Evolutionary conservation across 1,140 invertebrate genomes (phyloP), one percentile per base, ranked within the genome.

Genomic region (Hylaeus volcanicus): DNA sequence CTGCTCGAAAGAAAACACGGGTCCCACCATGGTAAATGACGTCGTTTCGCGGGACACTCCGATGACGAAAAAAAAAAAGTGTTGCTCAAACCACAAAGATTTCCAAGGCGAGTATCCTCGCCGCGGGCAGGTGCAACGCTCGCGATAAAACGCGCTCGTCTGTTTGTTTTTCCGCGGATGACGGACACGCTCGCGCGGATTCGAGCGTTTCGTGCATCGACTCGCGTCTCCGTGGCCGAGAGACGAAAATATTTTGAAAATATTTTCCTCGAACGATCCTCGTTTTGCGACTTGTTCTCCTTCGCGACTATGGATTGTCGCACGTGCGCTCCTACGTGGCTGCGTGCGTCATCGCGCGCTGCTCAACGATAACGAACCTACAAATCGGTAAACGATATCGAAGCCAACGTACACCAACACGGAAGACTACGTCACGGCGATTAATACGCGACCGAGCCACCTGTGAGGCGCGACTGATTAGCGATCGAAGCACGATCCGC

Each of bases 211-310:
- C 43, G 79, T 15, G 26, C 43, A 48, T 37, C 51, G 58, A 51
- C 66, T 64, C 8, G 70, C 58, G 43, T n/a, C 70, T 48, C 37
- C 55, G 26, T 64, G 26, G 51, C 43, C 60, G 73, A 41, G 41
- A 55, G n/a, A 60, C n/a, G 79, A 82, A 85, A 86, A 86, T 79
- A 79, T 85, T 86, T 82, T 26, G 26, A 0, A 26, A 26, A 26
- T 26, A 26, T 26, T 26, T 81, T 72, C 55, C 26, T 2, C 56
- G 6, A 0, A 37, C 26, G 73, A 60, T 5, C 63, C 2, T n/a
- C 14, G 1, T 65, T 65, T 2, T 41, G 14, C 60, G 78, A 45
- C 5, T 12, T 85, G 76, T 83, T 85, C 80, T 85, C 68, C 14
- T 56, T 79, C 71, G 72, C 51, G 56, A 43, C 26, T 26, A 26